These are phyloP conservation scores for Xiphophorus maculatus DNA, from an alignment of 2,113 vertebrate genomes.

Conservation along the genomic window DNA sequence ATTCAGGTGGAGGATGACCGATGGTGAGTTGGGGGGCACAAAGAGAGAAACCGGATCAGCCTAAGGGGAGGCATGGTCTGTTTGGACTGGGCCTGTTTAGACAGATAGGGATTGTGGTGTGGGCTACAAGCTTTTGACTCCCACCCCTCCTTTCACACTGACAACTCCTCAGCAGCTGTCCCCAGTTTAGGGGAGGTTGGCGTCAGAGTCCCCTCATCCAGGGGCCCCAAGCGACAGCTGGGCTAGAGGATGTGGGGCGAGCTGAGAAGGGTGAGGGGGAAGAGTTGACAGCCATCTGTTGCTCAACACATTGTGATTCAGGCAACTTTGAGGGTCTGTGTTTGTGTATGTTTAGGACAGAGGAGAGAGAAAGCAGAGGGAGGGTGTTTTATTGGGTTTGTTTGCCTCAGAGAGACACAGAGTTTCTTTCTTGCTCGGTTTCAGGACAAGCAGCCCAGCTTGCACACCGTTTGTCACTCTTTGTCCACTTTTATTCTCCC, in stretches of 20 bases:
- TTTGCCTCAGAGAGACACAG: constrained; percentile 56
- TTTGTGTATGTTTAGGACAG: constrained; percentile 45
- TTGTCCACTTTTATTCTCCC: constrained; percentile 25
- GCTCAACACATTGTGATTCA: constrained; percentile 77
- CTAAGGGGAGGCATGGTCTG: constrained; percentile 30
- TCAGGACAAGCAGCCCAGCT: constrained; percentile 34
- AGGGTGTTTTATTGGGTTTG: constrained; percentile 58
- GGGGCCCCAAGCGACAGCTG: constrained; percentile 73
- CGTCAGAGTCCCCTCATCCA: constrained; percentile 66
- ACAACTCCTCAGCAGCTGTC: constrained; percentile 70
- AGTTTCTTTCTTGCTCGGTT: constrained; percentile 21
- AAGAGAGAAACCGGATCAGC: constrained; percentile 40
- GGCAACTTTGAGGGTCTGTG: constrained; percentile 51
- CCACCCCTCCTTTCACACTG: constrained; percentile 6
- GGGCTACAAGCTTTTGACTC: constrained; percentile 13
- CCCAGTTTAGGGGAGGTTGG: constrained; percentile 65
- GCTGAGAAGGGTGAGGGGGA: constrained; percentile 54
- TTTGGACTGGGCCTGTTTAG: constrained; percentile 26
- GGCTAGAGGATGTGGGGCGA: constrained; percentile 70
- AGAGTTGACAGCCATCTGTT: constrained; percentile 80
- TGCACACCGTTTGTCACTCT: constrained; percentile 26
- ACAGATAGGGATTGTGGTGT: constrained; percentile 52
- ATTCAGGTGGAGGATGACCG: constrained; percentile 98
- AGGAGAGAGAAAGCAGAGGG: constrained; percentile 19
- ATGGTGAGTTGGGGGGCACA: constrained; percentile 83